Evolutionary conservation across 2,113 vertebrate species (phyloP).

Genomic region (Sigmodon hispidus): DNA sequence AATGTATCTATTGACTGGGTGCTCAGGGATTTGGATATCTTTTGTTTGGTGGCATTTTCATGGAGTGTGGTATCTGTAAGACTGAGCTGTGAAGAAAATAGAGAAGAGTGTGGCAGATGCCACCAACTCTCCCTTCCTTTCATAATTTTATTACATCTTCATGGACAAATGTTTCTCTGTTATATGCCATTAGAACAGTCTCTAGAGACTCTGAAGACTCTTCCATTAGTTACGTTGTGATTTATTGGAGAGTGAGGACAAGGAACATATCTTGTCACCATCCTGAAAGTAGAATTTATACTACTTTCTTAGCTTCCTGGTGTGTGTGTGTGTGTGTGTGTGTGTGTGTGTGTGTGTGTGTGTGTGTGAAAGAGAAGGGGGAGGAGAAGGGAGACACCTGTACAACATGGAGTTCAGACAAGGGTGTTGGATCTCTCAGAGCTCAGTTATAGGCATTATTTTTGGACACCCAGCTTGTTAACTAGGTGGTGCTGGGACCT

Average conservation of each 20-base stretch:
- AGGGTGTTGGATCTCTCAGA: neutral
- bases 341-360: neutral
- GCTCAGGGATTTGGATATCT: neutral
- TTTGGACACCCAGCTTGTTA: neutral
- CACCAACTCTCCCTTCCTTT: neutral
- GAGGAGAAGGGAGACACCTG: neutral
- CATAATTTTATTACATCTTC: neutral
- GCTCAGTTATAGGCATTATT: neutral
- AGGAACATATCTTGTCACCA: neutral
- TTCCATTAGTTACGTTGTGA: neutral
- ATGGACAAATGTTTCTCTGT: conserved; percentile 20
- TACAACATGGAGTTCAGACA: neutral
- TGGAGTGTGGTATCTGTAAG: neutral
- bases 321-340: neutral
- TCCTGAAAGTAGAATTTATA: neutral
- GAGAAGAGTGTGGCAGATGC: neutral
- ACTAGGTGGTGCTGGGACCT: neutral
- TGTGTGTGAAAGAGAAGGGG: neutral
- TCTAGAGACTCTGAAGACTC: neutral
- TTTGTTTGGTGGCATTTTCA: neutral
- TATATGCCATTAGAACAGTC: neutral
- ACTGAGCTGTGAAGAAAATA: neutral
- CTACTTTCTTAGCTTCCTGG: neutral
- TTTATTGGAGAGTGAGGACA: neutral
- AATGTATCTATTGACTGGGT: neutral